Evolutionary conservation across 1,140 invertebrate genomes (phyloP).

Genomic region (Halictus rubicundus): DNA sequence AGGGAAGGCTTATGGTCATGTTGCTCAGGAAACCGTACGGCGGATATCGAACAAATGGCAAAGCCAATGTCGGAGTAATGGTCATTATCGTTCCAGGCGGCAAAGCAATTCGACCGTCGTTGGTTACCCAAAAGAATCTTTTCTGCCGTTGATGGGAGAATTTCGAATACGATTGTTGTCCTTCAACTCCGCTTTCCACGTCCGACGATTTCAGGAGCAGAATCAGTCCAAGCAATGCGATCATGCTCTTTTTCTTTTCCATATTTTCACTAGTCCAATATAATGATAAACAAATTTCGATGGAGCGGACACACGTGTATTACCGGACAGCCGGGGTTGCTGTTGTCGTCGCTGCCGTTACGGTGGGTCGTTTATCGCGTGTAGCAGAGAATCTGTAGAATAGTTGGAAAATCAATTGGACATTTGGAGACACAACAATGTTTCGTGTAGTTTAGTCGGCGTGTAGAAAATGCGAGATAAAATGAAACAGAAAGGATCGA

Average conservation of each 20-base stretch:
- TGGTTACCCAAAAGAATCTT: conserved; percentile 90
- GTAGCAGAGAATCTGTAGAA: too few species aligned
- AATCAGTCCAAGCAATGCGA: conserved; percentile 25
- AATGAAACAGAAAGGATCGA: conserved; percentile 20
- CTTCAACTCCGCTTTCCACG: conserved; percentile 1
- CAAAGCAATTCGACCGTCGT: conserved; percentile 89
- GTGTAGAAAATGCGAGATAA: neutral
- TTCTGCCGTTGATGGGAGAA: conserved; percentile 87
- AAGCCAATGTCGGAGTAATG: conserved; percentile 89
- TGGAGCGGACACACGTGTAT: neutral
- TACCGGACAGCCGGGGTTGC: too few species aligned
- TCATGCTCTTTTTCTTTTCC: neutral
- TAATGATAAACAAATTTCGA: too few species aligned
- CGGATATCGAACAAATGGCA: conserved; percentile 91
- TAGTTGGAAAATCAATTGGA: neutral
- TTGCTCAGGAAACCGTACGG: conserved; percentile 92
- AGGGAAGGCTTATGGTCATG: conserved; percentile 91
- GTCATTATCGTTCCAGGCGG: conserved; percentile 90
- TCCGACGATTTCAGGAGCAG: conserved; percentile 24
- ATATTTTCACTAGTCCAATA: neutral
- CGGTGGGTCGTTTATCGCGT: too few species aligned
- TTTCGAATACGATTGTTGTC: conserved; percentile 10
- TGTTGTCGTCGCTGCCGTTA: too few species aligned
- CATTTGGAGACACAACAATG: too few species aligned
- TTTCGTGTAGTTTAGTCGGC: neutral